Conservation (phyloP, 2,797 vertebrate genomes). For the Fratercula arctica region DNA sequence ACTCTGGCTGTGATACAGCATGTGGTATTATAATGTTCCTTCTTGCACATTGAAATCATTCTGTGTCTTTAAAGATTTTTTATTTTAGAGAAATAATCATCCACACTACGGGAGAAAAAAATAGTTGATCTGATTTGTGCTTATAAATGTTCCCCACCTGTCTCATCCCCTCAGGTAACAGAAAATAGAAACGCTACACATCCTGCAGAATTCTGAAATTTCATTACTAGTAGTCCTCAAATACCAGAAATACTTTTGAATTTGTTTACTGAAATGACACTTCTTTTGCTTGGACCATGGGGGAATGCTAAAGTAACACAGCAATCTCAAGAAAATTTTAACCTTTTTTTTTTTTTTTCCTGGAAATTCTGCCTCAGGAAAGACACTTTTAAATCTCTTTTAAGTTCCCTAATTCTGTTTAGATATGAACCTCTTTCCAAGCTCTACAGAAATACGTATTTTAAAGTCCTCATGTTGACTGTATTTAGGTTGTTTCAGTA, state of each 20-base stretch:
- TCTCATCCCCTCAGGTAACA: neutral
- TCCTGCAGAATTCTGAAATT: neutral
- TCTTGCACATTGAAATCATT: neutral
- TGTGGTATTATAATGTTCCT: neutral
- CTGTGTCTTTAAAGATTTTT: neutral
- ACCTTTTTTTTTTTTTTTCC: neutral
- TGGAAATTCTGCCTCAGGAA: neutral
- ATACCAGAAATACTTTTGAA: neutral
- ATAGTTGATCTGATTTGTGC: rapidly evolving
- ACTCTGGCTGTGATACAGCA: neutral
- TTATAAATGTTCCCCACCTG: neutral
- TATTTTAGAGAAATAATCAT: neutral
- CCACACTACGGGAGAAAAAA: rapidly evolving
- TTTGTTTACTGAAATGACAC: neutral
- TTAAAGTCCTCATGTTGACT: neutral
- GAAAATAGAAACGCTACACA: neutral
- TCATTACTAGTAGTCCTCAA: neutral
- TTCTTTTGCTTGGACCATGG: neutral
- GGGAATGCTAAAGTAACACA: neutral
- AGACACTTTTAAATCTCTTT: neutral
- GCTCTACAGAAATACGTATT: neutral
- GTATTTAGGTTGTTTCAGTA: neutral
- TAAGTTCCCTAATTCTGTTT: neutral
- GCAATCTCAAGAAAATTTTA: neutral
- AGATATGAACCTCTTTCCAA: neutral